A percentile compares a stretch with the other conserved stretches of the same genome.
These are phyloP conservation scores for Cephus cinctus DNA, from an alignment of 1,140 invertebrate genomes.

Conservation along the genomic window DNA sequence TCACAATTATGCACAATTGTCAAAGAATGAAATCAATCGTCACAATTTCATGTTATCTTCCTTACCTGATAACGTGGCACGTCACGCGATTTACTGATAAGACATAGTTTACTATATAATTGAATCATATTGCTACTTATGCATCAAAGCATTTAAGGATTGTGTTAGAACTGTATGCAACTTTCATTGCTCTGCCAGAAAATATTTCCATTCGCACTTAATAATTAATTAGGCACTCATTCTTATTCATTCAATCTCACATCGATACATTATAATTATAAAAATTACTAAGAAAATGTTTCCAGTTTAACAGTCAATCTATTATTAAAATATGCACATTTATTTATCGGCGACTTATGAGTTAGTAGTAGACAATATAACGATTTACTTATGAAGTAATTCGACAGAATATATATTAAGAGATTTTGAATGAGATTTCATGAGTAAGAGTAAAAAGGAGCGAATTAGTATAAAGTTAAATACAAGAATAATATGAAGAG, in stretches of 20 bases:
- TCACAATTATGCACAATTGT: too few relatives aligned
- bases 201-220: neutral
- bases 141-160: neutral
- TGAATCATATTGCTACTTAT: too few relatives aligned
- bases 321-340: constrained; percentile 2
- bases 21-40: too few relatives aligned
- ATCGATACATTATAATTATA: neutral
- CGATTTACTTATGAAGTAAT: neutral
- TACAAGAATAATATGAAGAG: neutral
- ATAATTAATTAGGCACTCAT: neutral
- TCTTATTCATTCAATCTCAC: neutral
- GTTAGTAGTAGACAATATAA: neutral
- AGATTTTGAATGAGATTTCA: neutral
- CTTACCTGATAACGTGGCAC: too few relatives aligned
- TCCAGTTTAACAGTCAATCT: neutral
- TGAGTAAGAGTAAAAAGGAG: neutral
- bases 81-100: too few relatives aligned
- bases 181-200: neutral
- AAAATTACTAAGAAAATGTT: neutral
- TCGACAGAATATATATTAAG: neutral
- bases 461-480: too few relatives aligned
- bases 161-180: neutral
- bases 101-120: too few relatives aligned
- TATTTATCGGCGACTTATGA: neutral
- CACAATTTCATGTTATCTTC: too few relatives aligned